Base-by-base conservation (phyloP, 2,797 vertebrate species). In the Lagodon rhomboides region DNA sequence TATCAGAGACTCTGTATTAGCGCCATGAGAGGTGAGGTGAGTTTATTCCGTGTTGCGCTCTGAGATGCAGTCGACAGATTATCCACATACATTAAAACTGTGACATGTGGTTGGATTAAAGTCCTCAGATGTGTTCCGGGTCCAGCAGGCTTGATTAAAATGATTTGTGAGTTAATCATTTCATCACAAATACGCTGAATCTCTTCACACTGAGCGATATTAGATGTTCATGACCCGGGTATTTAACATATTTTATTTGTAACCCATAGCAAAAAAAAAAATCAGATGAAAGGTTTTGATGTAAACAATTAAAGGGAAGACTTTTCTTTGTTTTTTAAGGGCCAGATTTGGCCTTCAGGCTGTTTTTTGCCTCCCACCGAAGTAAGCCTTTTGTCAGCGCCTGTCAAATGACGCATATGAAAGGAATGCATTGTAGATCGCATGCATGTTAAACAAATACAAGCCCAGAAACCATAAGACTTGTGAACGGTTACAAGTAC, bases 341-440 rank as follows among this genome's bases (percentile, higher is more conserved):
- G 10, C 60, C 17, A 50, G 3, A 15, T 34, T 16, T 50, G 20
- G 7, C 27, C 46, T 27, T 3, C 11, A 11, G 18, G 30, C 56
- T 20, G 0, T 18, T 61, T 61, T 18, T 61, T 61, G 59, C n/a
- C 12, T 43, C 12, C 38, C 13, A 7, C 23, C 27, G 41, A 25
- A 46, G 16, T 12, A 46, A 3, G 23, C 23, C 23, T 27, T 34
- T 51, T 22, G 27, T 27, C 23, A 27, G 9, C 12, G 23, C 17
- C 16, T 15, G 13, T 13, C 63, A 50, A 50, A 23, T 43, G 64
- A 41, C 64, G 2, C 30, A 54, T 43, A 18, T 53, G 34, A 41
- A 67, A 67, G n/a, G 64, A 67, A 67, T 67, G 64, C 5, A 12
- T 30, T 30, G 13, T 47, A 4, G 44, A 49, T 64, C 12, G 18